A percentile compares a stretch with the other conserved stretches of the same genome.
phyloP scores from a whole-genome alignment of 2,113 vertebrate genomes.

The Cebidichthys violaceus region DNA sequence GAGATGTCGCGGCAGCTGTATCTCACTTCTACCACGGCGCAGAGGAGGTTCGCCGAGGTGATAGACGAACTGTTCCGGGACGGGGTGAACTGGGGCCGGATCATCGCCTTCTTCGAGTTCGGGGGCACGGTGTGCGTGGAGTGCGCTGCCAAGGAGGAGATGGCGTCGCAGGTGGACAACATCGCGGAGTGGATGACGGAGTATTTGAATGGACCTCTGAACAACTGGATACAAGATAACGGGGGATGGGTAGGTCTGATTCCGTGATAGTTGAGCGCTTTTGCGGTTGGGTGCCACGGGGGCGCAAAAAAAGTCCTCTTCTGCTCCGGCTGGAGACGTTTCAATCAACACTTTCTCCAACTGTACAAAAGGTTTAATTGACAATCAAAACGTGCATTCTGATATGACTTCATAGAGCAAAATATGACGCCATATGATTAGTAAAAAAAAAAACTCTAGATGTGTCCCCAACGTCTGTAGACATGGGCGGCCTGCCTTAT shows the following conservation, averaged over 20 bases:
- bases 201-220: slow-evolving; percentile 95
- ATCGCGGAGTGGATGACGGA: slow-evolving; percentile 97
- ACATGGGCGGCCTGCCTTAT: slow-evolving; percentile 28
- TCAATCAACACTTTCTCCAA: neutral
- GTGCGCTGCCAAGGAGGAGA: slow-evolving; percentile 92
- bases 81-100: slow-evolving; percentile 97
- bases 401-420: neutral
- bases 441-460: slow-evolving; percentile 4
- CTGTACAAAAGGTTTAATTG: neutral
- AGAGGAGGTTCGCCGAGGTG: slow-evolving; percentile 91
- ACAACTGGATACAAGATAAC: slow-evolving; percentile 97
- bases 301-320: slow-evolving; percentile 47
- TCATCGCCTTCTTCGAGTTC: slow-evolving; percentile 98
- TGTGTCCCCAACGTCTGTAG: slow-evolving; percentile 23
- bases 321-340: neutral
- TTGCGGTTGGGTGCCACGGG: slow-evolving; percentile 42
- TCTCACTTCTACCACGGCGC: slow-evolving; percentile 90
- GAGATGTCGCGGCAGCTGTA: slow-evolving; percentile 96
- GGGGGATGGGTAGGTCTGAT: slow-evolving; percentile 95
- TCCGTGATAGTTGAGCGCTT: slow-evolving; percentile 37
- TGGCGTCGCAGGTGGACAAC: slow-evolving; percentile 91
- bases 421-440: slow-evolving; percentile 39
- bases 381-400: neutral
- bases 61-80: slow-evolving; percentile 98
- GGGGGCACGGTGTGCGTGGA: slow-evolving; percentile 96